phyloP scores from a whole-genome alignment of 2,888 invertebrate genomes.

The Drosophila maculinotata region DNA sequence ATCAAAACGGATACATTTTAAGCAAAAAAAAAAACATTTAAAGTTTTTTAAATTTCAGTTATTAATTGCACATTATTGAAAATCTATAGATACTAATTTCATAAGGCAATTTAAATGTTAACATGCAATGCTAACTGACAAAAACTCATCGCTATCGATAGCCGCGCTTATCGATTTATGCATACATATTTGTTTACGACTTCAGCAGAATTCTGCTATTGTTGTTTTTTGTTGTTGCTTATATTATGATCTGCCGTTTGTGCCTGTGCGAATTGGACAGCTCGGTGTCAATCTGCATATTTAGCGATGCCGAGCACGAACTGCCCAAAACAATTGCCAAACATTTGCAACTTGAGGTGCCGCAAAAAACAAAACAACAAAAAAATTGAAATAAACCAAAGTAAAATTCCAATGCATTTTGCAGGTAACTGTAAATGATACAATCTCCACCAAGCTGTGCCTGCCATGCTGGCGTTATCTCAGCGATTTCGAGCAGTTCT shows the following conservation, averaged over 20 bases:
- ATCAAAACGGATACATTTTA: too few relatives aligned
- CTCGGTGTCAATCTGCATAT: conserved; percentile 41
- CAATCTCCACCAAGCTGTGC: conserved; percentile 64
- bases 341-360: conserved; percentile 47
- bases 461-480: conserved; percentile 56
- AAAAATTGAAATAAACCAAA: not conserved
- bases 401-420: too few relatives aligned
- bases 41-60: too few relatives aligned
- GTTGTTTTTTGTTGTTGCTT: conserved; percentile 1
- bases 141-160: conserved; percentile 20
- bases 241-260: conserved; percentile 73
- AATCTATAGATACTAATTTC: too few relatives aligned
- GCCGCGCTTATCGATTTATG: conserved; percentile 13
- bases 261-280: conserved; percentile 60
- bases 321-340: conserved; percentile 58
- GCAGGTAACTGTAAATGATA: conserved; percentile 55
- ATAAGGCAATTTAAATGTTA: too few relatives aligned
- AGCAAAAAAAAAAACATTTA: too few relatives aligned
- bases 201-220: conserved; percentile 14
- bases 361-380: not conserved
- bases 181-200: conserved; percentile 13
- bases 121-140: too few relatives aligned
- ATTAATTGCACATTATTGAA: too few relatives aligned
- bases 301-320: conserved; percentile 44
- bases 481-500: conserved; percentile 65